Evolutionary conservation across 2,888 invertebrate species (phyloP), one percentile per base, ranked within the genome.

Genomic region (Heliconius erato): DNA sequence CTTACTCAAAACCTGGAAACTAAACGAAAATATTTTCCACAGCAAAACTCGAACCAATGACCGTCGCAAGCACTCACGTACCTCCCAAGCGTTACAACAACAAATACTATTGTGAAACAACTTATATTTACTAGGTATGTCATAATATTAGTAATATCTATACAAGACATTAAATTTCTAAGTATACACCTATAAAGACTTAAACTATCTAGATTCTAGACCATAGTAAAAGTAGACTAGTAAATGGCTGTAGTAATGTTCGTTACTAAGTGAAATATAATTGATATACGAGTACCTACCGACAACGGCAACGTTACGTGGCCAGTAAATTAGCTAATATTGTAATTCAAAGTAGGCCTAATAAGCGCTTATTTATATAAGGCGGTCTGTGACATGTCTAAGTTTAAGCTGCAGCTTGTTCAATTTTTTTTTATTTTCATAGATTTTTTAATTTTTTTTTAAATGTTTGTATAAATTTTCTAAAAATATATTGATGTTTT

Each of bases 281-380:
- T 40, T 65, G 69, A 40, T 59, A 78, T 78, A 54, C 69, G 26
- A 54, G 54, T 54, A 54, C 23, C 23, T 72, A 54, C 76, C 35
- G 63, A 68, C 67, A 44, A 78, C 28, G 49, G 77, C 59, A 63
- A 71, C 44, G 35, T 69, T 77, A 71, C 68, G n/a, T 65, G 71
- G 65, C 28, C 65, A 6, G 59, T 81, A 71, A 82, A 69, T 74
- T 78, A 79, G 79, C 80, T 72, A 71, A 80, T 83, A 80, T 80
- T 83, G 77, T 83, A 81, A 80, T 79, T 81, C 80, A 83, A 81
- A 79, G 82, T 82, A 79, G 74, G 80, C 80, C 80, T 74, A 79
- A 83, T 82, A 80, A 72, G 72, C 69, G 79, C 79, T 82, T 82
- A 83, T 83, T 83, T 83, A 83, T 81, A 77, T 77, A 77, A 77